Percentiles rank a stretch among this genome's conserved stretches.
Conservation (phyloP, 2,113 vertebrate genomes). For the Hydropotes inermis region DNA sequence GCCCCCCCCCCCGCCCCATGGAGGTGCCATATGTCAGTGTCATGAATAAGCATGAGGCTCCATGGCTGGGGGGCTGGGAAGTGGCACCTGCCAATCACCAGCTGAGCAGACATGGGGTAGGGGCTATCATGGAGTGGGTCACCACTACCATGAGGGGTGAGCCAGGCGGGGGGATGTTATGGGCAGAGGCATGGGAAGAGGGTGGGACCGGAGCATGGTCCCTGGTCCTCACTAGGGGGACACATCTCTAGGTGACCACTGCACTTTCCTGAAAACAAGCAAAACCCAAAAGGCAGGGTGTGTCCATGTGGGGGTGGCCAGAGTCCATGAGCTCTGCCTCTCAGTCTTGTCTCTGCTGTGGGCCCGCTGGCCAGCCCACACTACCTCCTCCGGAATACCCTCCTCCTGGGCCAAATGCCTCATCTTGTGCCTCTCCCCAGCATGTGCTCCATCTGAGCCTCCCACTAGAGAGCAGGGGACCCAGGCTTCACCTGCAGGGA, state of each 20-base stretch:
- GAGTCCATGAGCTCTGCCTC: neutral
- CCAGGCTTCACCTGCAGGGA: neutral
- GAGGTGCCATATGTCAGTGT: constrained; percentile 67
- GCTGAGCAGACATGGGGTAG: neutral
- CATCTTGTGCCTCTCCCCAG: neutral
- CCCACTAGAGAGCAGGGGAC: neutral
- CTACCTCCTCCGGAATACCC: neutral
- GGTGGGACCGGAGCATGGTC: neutral
- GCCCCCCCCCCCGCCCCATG: neutral
- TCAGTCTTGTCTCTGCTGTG: too few species aligned
- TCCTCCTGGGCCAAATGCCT: neutral
- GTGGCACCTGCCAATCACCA: constrained; percentile 57
- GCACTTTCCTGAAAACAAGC: neutral
- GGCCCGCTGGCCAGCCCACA: neutral
- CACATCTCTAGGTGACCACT: too few species aligned
- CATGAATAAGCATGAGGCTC: constrained; percentile 53
- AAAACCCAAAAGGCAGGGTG: neutral
- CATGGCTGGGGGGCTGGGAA: neutral
- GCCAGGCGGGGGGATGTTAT: neutral
- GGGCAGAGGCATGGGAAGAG: neutral
- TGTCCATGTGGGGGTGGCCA: neutral
- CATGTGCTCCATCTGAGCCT: rapidly evolving
- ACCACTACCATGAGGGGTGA: too few species aligned
- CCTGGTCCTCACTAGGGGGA: neutral
- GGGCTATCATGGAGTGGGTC: neutral